phyloP scores from a whole-genome alignment of 2,113 vertebrate species.

The Otocyon megalotis region DNA sequence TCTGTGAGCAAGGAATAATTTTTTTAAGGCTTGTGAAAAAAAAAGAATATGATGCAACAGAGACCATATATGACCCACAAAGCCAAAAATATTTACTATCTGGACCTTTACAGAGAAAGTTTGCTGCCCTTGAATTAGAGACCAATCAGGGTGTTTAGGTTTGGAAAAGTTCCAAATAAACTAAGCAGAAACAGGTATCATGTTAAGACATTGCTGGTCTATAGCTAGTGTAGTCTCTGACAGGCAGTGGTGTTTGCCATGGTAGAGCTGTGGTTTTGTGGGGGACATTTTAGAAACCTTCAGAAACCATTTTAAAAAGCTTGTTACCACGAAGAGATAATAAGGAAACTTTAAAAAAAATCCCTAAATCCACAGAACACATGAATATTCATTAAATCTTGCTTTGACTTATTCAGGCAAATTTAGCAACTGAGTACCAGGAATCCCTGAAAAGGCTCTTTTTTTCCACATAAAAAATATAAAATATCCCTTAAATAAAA shows the following conservation, averaged over 20 bases:
- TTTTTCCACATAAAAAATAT: conserved; percentile 21
- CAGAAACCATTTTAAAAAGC: conserved; percentile 56
- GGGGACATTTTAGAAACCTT: conserved; percentile 68
- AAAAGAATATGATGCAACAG: not conserved
- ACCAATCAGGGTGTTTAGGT: conserved; percentile 48
- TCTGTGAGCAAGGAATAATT: not conserved
- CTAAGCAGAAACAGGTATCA: conserved; percentile 67
- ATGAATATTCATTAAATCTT: conserved; percentile 50
- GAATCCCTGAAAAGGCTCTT: conserved; percentile 16
- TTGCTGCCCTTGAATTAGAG: conserved; percentile 54
- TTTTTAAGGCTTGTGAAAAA: not conserved
- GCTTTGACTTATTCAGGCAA: conserved; percentile 47
- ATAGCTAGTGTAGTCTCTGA: not conserved
- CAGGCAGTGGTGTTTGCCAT: conserved; percentile 53
- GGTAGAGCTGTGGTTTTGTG: conserved; percentile 69
- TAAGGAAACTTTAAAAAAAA: conserved; percentile 55
- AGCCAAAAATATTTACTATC: conserved; percentile 64
- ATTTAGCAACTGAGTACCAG: conserved; percentile 49
- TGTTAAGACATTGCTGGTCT: conserved; percentile 43
- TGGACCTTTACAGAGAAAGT: conserved; percentile 47
- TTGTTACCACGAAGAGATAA: conserved; percentile 64
- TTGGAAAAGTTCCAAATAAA: conserved; percentile 70
- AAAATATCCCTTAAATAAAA: conserved; percentile 59
- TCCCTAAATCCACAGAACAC: conserved; percentile 55
- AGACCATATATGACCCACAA: conserved; percentile 33